Evolutionary conservation across 2,113 vertebrate species (phyloP).

Genomic region (Lepisosteus oculatus): DNA sequence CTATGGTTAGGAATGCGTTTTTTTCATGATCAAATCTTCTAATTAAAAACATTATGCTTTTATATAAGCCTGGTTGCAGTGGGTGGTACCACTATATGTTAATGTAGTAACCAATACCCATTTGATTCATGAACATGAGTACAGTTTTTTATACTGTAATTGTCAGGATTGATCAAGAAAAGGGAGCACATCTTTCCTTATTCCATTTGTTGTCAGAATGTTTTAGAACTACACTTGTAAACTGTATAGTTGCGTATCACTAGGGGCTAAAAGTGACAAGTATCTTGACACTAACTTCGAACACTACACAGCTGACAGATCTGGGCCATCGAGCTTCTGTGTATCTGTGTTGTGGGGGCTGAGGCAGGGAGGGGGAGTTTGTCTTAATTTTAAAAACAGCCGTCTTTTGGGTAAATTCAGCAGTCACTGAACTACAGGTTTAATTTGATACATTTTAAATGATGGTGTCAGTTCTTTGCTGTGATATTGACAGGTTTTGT

Average conservation of each 20-base stretch:
- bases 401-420: too few species aligned
- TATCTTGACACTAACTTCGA: neutral
- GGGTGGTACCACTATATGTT: too few species aligned
- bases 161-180: slow-evolving; percentile 24
- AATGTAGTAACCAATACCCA: neutral
- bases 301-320: slow-evolving; percentile 18
- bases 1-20: too few species aligned
- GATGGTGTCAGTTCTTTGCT: too few species aligned
- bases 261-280: slow-evolving; percentile 15
- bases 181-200: neutral
- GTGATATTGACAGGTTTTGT: too few species aligned
- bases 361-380: neutral
- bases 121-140: slow-evolving; percentile 12
- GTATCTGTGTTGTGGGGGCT: neutral
- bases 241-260: slow-evolving; percentile 16
- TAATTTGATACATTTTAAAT: too few species aligned
- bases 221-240: slow-evolving; percentile 8
- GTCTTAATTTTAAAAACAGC: slow-evolving; percentile 6
- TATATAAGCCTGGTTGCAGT: too few species aligned
- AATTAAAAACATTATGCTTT: too few species aligned
- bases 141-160: slow-evolving; percentile 5
- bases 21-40: too few species aligned
- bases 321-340: slow-evolving; percentile 23
- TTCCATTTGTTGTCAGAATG: slow-evolving; percentile 10
- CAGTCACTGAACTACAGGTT: too few species aligned